A percentile compares a stretch with the other conserved stretches of the same genome.
Conservation (phyloP, 2,113 vertebrate species). For the Egretta garzetta region DNA sequence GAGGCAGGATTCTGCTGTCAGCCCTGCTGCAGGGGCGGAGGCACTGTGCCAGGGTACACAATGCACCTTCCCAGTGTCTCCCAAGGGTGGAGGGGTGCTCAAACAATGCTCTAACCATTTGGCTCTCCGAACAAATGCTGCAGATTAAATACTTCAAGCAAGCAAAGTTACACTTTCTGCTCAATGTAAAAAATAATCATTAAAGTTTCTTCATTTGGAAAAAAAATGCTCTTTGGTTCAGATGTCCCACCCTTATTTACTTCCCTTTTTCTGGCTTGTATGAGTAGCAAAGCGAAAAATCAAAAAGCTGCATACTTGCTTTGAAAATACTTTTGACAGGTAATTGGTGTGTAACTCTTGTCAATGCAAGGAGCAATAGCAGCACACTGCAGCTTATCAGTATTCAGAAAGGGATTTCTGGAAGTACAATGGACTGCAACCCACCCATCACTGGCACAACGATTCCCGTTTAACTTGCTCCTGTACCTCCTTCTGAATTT, state of each 20-base stretch:
- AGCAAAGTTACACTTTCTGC: background rate
- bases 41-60: background rate
- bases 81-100: accelerated
- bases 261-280: background rate
- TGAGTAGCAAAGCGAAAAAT: background rate
- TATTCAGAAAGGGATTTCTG: background rate
- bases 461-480: background rate
- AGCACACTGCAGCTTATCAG: background rate
- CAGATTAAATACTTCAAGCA: background rate
- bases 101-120: background rate
- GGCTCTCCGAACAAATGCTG: background rate
- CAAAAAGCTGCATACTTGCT: background rate
- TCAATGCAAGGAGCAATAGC: background rate
- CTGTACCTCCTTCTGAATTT: background rate
- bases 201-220: background rate
- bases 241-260: background rate
- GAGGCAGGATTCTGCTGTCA: background rate
- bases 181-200: background rate
- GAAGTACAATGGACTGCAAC: background rate
- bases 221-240: background rate
- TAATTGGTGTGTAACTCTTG: background rate
- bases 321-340: constrained; percentile 5
- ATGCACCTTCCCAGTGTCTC: background rate
- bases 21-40: background rate
- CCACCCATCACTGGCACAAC: background rate